Evolutionary conservation across 1,140 invertebrate genomes (phyloP), one percentile per base, ranked within the genome.

Genomic region (Eupeodes corollae): DNA sequence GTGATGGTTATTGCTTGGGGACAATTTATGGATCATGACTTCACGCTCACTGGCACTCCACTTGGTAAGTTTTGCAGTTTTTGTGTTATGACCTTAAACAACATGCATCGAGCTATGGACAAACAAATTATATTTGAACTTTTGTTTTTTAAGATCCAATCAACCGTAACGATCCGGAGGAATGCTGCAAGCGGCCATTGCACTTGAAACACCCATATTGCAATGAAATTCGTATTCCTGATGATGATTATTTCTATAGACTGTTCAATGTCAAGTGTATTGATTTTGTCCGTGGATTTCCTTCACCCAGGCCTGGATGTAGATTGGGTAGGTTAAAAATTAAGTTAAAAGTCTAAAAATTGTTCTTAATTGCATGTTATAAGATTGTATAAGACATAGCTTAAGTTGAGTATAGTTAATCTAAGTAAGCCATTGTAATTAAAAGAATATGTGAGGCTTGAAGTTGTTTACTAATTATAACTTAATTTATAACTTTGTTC

Each of bases 21-120:
- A 56, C 91, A 94, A 71, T 91, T 93, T 68, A 88, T 93, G 79
- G 91, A 93, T 67, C 91, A 94, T 71, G 91, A 94, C 64, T 86
- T 91, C 55, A 93, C 89, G 1, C 74, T 93, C 10, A 91, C 88
- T 42, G 89, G 78, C 26, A 90, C 86, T 30, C 87, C 87, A 48
- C 69, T 90, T 50, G 86, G 86, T 89, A 75, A 35, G 52, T 53
- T 32, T 16, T 34, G 26, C 11, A 21, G 13, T 18, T 32, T 6
- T 15, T 11, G 16, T 21, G 21, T 42, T 16, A 16, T 15, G 16
- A n/a, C 13, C 35, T n/a, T 37, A 15, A n/a, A 3, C 13, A n/a
- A 37, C 12, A 37, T 37, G 3, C 6, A 37, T 37, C 12, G 15
- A 37, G 15, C 15, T 37, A 10, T n/a, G 15, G 10, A 6, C 5